Percentiles rank a stretch among this genome's conserved stretches.
These are phyloP conservation scores for Platichthys flesus DNA, from an alignment of 2,113 vertebrate species.

Conservation along the genomic window DNA sequence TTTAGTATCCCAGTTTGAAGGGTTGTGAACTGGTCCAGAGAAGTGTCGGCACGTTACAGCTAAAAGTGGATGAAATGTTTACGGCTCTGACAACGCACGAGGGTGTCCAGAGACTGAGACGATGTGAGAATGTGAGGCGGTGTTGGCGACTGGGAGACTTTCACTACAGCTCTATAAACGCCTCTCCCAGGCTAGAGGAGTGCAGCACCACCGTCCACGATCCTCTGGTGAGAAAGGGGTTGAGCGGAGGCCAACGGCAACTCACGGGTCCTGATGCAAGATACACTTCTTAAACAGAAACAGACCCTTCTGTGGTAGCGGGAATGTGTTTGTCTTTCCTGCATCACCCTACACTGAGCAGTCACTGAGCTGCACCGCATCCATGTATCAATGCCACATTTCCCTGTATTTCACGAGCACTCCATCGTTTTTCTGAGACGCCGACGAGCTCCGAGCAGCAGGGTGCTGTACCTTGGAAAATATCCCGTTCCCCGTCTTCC, in stretches of 20 bases:
- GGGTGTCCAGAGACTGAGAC: slow-evolving; percentile 37
- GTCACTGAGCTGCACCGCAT: slow-evolving; percentile 52
- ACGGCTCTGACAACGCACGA: slow-evolving; percentile 8
- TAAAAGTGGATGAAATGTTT: slow-evolving; percentile 39
- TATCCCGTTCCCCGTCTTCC: slow-evolving; percentile 51
- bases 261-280: slow-evolving; percentile 54
- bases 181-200: slow-evolving; percentile 25
- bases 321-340: slow-evolving; percentile 58
- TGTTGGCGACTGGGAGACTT: slow-evolving; percentile 31
- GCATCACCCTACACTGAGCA: slow-evolving; percentile 58
- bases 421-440: slow-evolving; percentile 59
- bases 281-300: slow-evolving; percentile 57
- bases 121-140: slow-evolving; percentile 21
- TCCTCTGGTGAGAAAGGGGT: slow-evolving; percentile 42
- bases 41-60: neutral
- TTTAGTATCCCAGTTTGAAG: slow-evolving; percentile 19
- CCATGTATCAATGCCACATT: slow-evolving; percentile 69
- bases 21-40: neutral
- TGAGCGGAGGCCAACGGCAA: slow-evolving; percentile 32
- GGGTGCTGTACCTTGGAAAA: slow-evolving; percentile 66
- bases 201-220: slow-evolving; percentile 31
- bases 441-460: slow-evolving; percentile 66
- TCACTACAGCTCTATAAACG: slow-evolving; percentile 16
- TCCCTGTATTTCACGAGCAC: slow-evolving; percentile 58
- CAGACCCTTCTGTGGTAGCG: slow-evolving; percentile 56